Conservation (phyloP, 2,113 vertebrate species). For the Podarcis raffonei region DNA sequence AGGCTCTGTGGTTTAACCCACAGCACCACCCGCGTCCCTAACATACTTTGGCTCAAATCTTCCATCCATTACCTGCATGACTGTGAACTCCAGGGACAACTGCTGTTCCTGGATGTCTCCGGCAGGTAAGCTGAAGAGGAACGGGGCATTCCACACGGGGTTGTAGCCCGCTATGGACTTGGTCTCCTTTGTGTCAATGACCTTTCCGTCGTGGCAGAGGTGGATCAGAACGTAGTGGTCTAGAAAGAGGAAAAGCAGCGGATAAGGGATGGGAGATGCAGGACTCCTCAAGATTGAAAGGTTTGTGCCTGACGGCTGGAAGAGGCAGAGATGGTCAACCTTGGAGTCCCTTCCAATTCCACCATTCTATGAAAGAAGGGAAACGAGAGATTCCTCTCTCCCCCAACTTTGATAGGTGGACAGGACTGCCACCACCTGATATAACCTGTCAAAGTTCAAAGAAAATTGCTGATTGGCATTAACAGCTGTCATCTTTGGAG, state of each 20-base stretch:
- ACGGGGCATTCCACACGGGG: constrained; percentile 83
- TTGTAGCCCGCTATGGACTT: constrained; percentile 70
- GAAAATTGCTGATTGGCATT: no score
- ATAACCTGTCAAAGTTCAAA: no score
- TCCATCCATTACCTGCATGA: constrained; percentile 78
- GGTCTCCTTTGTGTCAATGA: constrained; percentile 80
- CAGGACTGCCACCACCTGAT: no score
- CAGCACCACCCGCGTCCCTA: no score
- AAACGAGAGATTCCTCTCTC: no score
- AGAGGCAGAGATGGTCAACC: no score
- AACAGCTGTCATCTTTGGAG: no score
- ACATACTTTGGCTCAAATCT: no score
- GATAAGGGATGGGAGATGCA: not conserved
- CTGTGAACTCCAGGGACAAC: constrained; percentile 75
- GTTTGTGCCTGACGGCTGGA: not conserved
- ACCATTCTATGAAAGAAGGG: no score
- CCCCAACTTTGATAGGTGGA: no score
- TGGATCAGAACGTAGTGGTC: constrained; percentile 81
- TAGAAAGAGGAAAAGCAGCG: constrained; percentile 27
- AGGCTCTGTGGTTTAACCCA: no score
- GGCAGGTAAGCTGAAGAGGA: constrained; percentile 79
- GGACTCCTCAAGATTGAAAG: not conserved
- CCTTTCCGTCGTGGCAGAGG: constrained; percentile 67
- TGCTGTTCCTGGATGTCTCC: constrained; percentile 76
- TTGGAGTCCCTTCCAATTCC: no score